These are phyloP conservation scores for Strix uralensis DNA, from an alignment of 2,113 vertebrate genomes.

Conservation along the genomic window DNA sequence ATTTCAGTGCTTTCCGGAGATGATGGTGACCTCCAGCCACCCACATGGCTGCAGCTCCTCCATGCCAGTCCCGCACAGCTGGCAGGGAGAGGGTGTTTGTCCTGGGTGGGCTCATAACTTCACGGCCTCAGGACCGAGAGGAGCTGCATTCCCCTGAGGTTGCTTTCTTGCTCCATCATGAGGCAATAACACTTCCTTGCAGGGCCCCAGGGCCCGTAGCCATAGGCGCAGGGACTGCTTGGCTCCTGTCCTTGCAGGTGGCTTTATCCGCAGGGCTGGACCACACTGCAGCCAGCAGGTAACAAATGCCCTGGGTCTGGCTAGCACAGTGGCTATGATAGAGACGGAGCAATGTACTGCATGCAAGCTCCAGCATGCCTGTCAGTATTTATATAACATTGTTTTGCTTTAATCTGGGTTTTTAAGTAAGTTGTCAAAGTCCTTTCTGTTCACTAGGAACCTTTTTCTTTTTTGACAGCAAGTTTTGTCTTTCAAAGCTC, in stretches of 20 bases:
- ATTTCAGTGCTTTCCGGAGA: background rate
- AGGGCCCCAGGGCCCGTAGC: background rate
- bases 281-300: background rate
- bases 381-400: background rate
- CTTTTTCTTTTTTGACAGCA: background rate
- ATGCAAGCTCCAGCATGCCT: background rate
- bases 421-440: slow-evolving; percentile 36
- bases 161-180: background rate
- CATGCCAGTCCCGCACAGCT: background rate
- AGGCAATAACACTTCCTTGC: fast-evolving
- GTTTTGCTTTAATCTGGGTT: slow-evolving; percentile 30
- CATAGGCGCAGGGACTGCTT: fast-evolving
- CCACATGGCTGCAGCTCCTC: fast-evolving
- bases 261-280: fast-evolving
- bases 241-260: background rate
- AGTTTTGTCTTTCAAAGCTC: slow-evolving; percentile 30
- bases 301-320: background rate
- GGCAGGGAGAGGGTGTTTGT: background rate
- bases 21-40: background rate
- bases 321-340: fast-evolving
- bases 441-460: background rate
- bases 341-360: background rate
- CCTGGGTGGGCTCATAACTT: fast-evolving
- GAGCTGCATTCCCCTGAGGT: background rate
- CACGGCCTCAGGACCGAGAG: fast-evolving